Base-by-base conservation (phyloP, 92 coral and sea anemone genomes). In the Muricea muricata region DNA sequence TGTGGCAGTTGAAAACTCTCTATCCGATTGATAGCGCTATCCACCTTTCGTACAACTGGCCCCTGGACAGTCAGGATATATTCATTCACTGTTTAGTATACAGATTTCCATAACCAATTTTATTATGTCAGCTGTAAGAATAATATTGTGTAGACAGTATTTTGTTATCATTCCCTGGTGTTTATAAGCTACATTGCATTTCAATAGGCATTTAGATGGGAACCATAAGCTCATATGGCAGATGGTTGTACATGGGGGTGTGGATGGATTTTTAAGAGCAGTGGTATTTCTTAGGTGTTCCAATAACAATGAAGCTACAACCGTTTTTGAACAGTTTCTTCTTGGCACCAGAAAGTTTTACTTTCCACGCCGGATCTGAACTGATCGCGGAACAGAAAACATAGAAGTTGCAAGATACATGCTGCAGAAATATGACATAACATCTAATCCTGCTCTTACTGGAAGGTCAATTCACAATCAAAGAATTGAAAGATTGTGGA, bases 391-490 rank as follows among this genome's bases (percentile, higher is more conserved):
- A 2, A 48, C 56, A 48, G 56, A 48, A 48, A 48, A 48, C 15
- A 20, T 69, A 15, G 45, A 69, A 8, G 75, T 69, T 1, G 75
- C 75, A 5, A 69, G 75, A 11, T 86, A 73, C 37, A 88, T 88
- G 87, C 88, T 88, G 29, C 58, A 45, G 13, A 66, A 65, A 25
- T 83, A 88, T 75, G 84, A 81, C 3, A 25, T 46, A 14, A 60
- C 69, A 63, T 21, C 68, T 14, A 88, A 75, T 1, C 91, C 91
- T 37, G 84, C 83, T 17, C 11, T 88, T 8, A 88, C 91, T 41
- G 87, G 91, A 13, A 86, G 80, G 76, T 88, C 91, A 13, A 84
- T 88, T 4, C 91, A 88, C 29, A 88, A 83, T 65, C 91, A 82
- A 47, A 73, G 77, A 12, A 88, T 83, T 46, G 88, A 74, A 30